Conservation (phyloP, 2,113 vertebrate genomes). For the Gymnobelideus leadbeateri region DNA sequence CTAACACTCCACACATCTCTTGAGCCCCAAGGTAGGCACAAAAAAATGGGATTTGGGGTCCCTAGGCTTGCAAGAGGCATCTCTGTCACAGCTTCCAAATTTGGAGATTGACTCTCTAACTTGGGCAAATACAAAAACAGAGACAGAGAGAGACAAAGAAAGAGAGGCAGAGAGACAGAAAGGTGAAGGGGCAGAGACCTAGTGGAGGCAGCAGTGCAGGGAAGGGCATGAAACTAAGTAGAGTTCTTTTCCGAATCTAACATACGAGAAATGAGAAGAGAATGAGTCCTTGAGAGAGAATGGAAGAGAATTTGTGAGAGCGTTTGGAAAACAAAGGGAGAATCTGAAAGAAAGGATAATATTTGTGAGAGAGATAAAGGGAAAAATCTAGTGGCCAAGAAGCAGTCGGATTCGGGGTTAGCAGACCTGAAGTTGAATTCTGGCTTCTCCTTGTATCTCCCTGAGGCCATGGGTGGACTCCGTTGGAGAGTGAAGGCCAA, state of each 20-base stretch:
- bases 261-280: background rate
- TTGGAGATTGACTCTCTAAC: background rate
- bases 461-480: background rate
- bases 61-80: background rate
- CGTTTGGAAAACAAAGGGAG: background rate
- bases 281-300: background rate
- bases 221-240: too few relatives aligned
- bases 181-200: too few relatives aligned
- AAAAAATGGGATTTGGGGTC: background rate
- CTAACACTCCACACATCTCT: background rate
- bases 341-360: background rate
- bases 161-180: background rate
- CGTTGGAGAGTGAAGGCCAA: background rate
- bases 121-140: background rate
- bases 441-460: background rate
- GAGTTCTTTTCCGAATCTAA: too few relatives aligned
- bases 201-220: too few relatives aligned
- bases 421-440: background rate
- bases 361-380: background rate
- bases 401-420: background rate
- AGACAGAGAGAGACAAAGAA: background rate
- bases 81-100: background rate
- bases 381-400: background rate
- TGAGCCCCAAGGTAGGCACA: background rate
- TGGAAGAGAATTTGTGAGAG: background rate